phyloP scores from a whole-genome alignment of 2,888 invertebrate species.

The Dilophus febrilis region DNA sequence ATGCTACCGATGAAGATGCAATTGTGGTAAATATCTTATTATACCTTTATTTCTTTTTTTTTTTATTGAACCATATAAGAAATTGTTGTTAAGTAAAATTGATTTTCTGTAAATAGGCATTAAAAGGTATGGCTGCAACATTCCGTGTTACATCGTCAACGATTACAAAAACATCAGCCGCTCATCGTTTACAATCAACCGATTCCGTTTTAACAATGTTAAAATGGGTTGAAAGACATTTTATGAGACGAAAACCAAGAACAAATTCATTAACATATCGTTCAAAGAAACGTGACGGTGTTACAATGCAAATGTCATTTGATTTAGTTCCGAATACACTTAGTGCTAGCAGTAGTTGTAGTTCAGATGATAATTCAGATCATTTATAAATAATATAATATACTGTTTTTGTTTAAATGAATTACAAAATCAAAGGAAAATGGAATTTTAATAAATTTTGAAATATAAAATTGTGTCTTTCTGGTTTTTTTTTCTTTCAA shows the following conservation, averaged over 20 bases:
- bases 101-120: conserved; percentile 37
- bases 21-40: conserved; percentile 49
- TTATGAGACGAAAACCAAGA: conserved; percentile 59
- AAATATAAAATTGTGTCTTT: too few species aligned
- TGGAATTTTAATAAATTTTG: too few species aligned
- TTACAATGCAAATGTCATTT: conserved; percentile 64
- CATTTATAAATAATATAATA: too few species aligned
- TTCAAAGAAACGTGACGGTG: conserved; percentile 47
- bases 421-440: too few species aligned
- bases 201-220: conserved; percentile 80
- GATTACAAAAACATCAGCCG: conserved; percentile 73
- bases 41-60: background rate
- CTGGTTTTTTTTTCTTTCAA: too few species aligned
- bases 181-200: conserved; percentile 70
- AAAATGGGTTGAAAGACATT: conserved; percentile 77
- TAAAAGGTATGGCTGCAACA: conserved; percentile 86
- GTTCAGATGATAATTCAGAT: conserved; percentile 3
- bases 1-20: conserved; percentile 77
- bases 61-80: conserved; percentile 4
- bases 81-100: conserved; percentile 1
- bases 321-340: conserved; percentile 26
- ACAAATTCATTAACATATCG: conserved; percentile 48
- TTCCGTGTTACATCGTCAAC: conserved; percentile 75
- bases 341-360: background rate
- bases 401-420: too few species aligned